phyloP scores from a whole-genome alignment of 2,888 invertebrate genomes.

The Ormyrus nitidulus region DNA sequence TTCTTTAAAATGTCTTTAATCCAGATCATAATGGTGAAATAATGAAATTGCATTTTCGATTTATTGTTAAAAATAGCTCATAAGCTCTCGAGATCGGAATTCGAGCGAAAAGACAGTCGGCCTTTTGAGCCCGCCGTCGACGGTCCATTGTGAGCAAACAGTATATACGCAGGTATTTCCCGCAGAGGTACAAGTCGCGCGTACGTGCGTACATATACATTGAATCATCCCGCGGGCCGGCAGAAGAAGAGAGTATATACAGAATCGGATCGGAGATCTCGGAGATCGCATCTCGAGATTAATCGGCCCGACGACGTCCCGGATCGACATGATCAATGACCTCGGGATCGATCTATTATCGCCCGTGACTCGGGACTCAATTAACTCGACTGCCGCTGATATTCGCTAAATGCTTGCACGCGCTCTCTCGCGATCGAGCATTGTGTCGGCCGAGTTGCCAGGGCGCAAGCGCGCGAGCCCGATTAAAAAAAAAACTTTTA shows the following conservation, averaged over 20 bases:
- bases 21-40: too few species aligned
- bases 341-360: constrained; percentile 54
- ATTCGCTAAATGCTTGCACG: constrained; percentile 25
- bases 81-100: too few species aligned
- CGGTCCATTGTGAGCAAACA: too few species aligned
- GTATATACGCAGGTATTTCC: too few species aligned
- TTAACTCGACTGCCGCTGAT: constrained; percentile 40
- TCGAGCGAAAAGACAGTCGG: too few species aligned
- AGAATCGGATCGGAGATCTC: constrained; percentile 32
- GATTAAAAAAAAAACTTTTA: constrained; percentile 18
- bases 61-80: too few species aligned
- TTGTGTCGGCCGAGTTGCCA: neutral
- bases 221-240: too few species aligned
- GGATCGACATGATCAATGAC: constrained; percentile 50
- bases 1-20: too few species aligned
- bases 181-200: neutral
- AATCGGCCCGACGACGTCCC: constrained; percentile 31
- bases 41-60: too few species aligned
- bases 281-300: constrained; percentile 36
- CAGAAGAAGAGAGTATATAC: neutral
- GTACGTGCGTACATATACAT: neutral
- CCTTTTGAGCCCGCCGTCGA: too few species aligned
- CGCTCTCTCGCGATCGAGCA: neutral
- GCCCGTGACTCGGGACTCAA: constrained; percentile 57
- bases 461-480: neutral